These are phyloP conservation scores for Polylopha cassiicola DNA, from an alignment of 2,888 invertebrate genomes.

Conservation along the genomic window DNA sequence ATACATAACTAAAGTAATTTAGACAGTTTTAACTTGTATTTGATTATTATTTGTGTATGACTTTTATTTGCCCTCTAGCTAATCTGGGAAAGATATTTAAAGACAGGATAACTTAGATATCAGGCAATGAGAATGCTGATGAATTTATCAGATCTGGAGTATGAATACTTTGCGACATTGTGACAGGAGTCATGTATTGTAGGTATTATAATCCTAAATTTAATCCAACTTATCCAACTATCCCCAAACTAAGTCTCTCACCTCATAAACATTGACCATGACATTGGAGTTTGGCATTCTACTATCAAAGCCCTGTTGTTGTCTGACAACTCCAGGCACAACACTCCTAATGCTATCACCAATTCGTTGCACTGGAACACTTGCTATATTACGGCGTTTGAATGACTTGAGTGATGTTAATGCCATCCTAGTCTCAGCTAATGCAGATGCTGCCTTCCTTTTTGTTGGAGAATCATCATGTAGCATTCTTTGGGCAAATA, in stretches of 20 bases:
- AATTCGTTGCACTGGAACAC: conserved; percentile 66
- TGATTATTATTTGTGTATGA: too few relatives aligned
- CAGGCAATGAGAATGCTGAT: too few relatives aligned
- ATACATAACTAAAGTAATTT: too few relatives aligned
- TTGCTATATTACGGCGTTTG: conserved; percentile 74
- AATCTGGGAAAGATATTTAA: too few relatives aligned
- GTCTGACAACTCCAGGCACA: conserved; percentile 74
- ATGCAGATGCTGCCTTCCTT: conserved; percentile 75
- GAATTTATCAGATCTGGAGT: too few relatives aligned
- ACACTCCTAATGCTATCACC: conserved; percentile 75
- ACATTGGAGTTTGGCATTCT: conserved; percentile 65
- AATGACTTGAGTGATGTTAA: conserved; percentile 85
- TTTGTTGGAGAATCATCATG: conserved; percentile 79
- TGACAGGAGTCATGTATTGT: too few relatives aligned
- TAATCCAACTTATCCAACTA: too few relatives aligned
- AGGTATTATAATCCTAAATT: too few relatives aligned
- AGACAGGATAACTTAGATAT: too few relatives aligned
- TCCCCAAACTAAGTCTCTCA: conserved; percentile 37
- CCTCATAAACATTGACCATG: conserved; percentile 77
- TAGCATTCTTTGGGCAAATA: conserved; percentile 81
- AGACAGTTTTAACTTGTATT: too few relatives aligned
- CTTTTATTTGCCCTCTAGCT: too few relatives aligned
- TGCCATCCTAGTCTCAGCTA: conserved; percentile 85
- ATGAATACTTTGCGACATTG: too few relatives aligned
- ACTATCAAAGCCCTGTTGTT: conserved; percentile 55